These are phyloP conservation scores for Chrysodeixis includens DNA, from an alignment of 2,888 invertebrate species.

Conservation along the genomic window DNA sequence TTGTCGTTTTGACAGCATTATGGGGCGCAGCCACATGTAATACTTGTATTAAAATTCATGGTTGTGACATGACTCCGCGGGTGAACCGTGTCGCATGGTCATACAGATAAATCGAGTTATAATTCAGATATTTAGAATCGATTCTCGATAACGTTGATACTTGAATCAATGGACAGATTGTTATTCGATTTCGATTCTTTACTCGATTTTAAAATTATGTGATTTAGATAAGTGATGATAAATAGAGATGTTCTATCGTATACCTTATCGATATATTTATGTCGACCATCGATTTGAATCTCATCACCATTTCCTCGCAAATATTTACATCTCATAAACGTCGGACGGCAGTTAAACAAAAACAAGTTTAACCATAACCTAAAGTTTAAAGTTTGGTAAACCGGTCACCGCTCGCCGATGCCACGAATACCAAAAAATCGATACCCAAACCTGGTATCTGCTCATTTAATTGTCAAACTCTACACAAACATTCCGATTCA, in stretches of 20 bases:
- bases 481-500: slow-evolving; percentile 32
- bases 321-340: slow-evolving; percentile 8
- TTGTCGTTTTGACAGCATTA: slow-evolving; percentile 57
- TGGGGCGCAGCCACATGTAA: slow-evolving; percentile 33
- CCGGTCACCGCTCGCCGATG: slow-evolving; percentile 34
- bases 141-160: slow-evolving; percentile 35
- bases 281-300: slow-evolving; percentile 23
- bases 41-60: slow-evolving; percentile 53
- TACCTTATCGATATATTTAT: not conserved
- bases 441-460: slow-evolving; percentile 47
- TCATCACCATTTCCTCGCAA: slow-evolving; percentile 1
- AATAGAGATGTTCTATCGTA: not conserved
- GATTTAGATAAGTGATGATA: not conserved
- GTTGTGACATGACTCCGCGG: slow-evolving; percentile 49
- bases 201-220: slow-evolving; percentile 24
- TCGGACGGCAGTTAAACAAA: slow-evolving; percentile 36
- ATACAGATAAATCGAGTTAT: slow-evolving; percentile 47
- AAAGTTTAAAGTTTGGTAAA: slow-evolving; percentile 24
- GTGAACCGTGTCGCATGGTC: slow-evolving; percentile 24
- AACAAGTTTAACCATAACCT: slow-evolving; percentile 43
- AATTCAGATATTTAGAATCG: slow-evolving; percentile 58
- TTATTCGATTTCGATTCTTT: slow-evolving; percentile 19
- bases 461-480: slow-evolving; percentile 43
- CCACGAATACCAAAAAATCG: slow-evolving; percentile 32
- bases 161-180: slow-evolving; percentile 23